These are phyloP conservation scores for Diadema setosum DNA, from an alignment of 35 echinoderm and acorn worm species.

Conservation along the genomic window DNA sequence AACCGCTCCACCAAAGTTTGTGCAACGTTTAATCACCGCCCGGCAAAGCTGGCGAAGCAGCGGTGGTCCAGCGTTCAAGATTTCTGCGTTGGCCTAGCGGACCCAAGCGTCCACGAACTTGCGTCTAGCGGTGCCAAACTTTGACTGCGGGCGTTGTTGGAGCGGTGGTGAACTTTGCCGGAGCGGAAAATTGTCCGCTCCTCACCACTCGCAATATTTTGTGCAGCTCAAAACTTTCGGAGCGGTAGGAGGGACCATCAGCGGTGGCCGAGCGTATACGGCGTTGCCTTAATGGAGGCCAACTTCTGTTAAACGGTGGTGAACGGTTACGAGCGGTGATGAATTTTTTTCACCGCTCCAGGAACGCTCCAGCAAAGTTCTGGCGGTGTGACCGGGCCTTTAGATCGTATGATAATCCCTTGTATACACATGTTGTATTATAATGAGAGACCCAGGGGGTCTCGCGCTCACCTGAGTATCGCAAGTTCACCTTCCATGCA, in stretches of 20 bases:
- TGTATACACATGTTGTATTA: too few species aligned
- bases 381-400: neutral
- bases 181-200: conserved; percentile 1
- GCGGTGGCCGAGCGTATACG: neutral
- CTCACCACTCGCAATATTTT: conserved; percentile 7
- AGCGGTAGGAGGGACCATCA: neutral
- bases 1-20: neutral
- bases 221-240: conserved; percentile 5
- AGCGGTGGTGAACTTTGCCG: neutral
- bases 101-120: conserved; percentile 1
- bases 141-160: neutral
- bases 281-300: neutral
- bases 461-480: too few species aligned
- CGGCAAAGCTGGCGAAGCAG: conserved; percentile 1
- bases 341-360: neutral
- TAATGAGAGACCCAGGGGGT: too few species aligned
- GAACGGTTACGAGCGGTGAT: neutral
- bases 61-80: neutral
- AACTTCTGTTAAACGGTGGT: neutral
- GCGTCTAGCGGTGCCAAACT: conserved; percentile 5
- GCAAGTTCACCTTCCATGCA: too few species aligned
- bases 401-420: too few species aligned
- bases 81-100: neutral
- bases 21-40: neutral
- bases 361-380: neutral